Conservation (phyloP, 2,888 invertebrate genomes). For the Oasisia sp. region DNA sequence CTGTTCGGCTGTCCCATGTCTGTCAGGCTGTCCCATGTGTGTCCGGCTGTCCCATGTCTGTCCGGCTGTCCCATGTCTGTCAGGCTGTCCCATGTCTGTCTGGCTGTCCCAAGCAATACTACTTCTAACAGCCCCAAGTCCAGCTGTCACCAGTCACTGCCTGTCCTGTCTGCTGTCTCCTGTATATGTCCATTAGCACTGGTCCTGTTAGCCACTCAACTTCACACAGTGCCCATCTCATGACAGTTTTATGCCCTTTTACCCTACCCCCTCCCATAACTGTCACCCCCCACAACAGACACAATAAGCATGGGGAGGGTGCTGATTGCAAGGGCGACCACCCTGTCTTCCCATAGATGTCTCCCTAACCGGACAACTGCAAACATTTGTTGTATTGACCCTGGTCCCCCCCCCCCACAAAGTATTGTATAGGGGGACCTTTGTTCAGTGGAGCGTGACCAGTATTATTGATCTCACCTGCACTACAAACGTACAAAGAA, state of each 20-base stretch:
- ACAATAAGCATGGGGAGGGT: background rate
- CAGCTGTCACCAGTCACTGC: background rate
- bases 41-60: background rate
- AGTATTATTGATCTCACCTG: background rate
- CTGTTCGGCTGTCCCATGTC: background rate
- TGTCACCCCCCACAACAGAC: slow-evolving; percentile 1
- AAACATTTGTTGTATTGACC: background rate
- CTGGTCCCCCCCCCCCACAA: background rate
- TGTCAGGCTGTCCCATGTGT: background rate
- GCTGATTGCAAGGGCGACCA: background rate
- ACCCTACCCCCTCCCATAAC: background rate
- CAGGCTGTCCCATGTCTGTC: background rate
- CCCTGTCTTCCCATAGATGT: background rate
- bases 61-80: background rate
- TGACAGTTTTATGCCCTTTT: background rate
- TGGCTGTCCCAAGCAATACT: background rate
- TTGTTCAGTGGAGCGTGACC: background rate
- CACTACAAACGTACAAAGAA: background rate
- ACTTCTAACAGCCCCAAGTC: background rate
- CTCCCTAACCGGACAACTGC: background rate
- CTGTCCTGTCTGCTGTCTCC: background rate
- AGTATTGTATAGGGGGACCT: background rate
- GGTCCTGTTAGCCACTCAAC: background rate
- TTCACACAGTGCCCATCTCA: background rate
- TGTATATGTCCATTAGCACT: background rate